Evolutionary conservation across 1,140 invertebrate genomes (phyloP), one percentile per base, ranked within the genome.

Genomic region (Platyura marginata): DNA sequence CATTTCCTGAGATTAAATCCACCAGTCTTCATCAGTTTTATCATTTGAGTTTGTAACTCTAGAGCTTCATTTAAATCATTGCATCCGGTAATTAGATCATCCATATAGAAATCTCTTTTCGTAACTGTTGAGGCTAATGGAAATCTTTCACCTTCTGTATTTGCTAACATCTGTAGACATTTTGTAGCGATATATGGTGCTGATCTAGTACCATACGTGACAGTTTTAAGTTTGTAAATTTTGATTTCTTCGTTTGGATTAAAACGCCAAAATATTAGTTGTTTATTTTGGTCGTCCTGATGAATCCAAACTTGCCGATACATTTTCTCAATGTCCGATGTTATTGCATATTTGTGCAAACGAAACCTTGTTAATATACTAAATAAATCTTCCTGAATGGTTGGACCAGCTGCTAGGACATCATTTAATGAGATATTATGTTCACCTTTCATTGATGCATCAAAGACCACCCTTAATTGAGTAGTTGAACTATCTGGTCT

Each of bases 211-310:
- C 49, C 52, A 41, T 54, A 57, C 0, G 62, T 62, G 2, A 62
- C 52, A 0, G 55, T 60, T 6, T 20, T 49, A 11, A 61, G 33
- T 21, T 42, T 51, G 46, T 43, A 62, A 18, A 43, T 47, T 32
- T 45, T 42, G 2, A 63, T 41, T 3, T 48, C 34, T 18, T 56
- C 35, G 19, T 44, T 33, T 10, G 46, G 44, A 8, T 46, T 41
- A 36, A 52, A 20, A 18, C 59, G 46, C 61, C 66, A 69, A 6
- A 68, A 25, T 16, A 69, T 66, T 37, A 52, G 45, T 45, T 68
- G 62, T 36, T 54, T 59, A 21, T 59, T 48, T 9, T 48, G 43
- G 44, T 64, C 50, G 4, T 50, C 42, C 21, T 45, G 21, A 46
- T 58, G 38, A 11, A 66, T 47, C 42, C 45, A 21, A 18, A 66